A percentile compares a stretch with the other conserved stretches of the same genome.
Conservation (phyloP, 2,113 vertebrate species). For the Carettochelys insculpta region DNA sequence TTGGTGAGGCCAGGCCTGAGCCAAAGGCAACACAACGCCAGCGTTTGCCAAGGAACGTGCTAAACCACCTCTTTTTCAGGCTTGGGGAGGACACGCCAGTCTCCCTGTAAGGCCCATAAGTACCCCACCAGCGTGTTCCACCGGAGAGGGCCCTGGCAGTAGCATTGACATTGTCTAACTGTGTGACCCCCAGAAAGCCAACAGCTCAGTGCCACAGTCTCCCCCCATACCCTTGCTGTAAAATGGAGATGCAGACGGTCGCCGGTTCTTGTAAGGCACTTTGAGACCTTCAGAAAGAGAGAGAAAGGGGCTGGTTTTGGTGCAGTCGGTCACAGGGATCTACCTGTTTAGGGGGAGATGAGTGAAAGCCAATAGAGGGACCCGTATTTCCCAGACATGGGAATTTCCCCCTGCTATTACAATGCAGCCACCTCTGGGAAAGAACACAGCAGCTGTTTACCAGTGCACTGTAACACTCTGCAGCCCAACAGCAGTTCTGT, state of each 20-base stretch:
- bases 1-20: background rate
- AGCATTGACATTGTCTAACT: background rate
- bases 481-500: background rate
- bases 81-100: background rate
- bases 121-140: background rate
- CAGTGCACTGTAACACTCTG: background rate
- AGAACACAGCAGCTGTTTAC: background rate
- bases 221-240: background rate
- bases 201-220: background rate
- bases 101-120: background rate
- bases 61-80: background rate
- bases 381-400: background rate
- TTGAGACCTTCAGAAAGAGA: background rate
- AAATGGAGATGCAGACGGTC: background rate
- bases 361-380: background rate
- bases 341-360: background rate
- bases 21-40: background rate
- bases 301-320: no score
- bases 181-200: background rate
- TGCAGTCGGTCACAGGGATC: background rate
- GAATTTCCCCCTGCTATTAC: background rate
- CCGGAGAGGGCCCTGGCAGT: background rate
- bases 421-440: background rate
- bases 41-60: background rate
- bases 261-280: background rate